phyloP scores from a whole-genome alignment of 2,888 invertebrate species.

The Melanostoma mellinum region DNA sequence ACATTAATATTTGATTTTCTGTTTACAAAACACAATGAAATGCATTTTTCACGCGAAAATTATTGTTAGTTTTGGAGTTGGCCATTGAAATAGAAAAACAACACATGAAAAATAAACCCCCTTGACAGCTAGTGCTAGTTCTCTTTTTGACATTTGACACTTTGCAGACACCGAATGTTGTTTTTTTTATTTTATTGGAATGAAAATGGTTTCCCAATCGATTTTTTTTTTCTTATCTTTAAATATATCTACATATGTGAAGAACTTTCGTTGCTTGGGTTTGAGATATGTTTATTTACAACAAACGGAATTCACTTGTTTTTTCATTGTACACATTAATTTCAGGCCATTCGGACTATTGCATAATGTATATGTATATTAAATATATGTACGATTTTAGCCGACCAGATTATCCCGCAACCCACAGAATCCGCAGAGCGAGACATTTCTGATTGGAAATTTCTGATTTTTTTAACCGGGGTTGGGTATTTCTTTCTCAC shows the following conservation, averaged over 20 bases:
- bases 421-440: conserved; percentile 62
- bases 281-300: conserved; percentile 71
- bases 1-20: conserved; percentile 65
- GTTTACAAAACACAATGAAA: conserved; percentile 71
- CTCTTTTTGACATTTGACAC: conserved; percentile 71
- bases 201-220: conserved; percentile 69
- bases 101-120: conserved; percentile 34
- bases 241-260: conserved; percentile 50
- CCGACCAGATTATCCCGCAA: conserved; percentile 61
- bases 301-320: conserved; percentile 51
- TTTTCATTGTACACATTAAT: conserved; percentile 47
- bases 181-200: conserved; percentile 60
- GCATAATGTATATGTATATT: conserved; percentile 64
- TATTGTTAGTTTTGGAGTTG: conserved; percentile 24
- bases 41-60: conserved; percentile 62
- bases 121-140: conserved; percentile 49
- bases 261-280: conserved; percentile 54
- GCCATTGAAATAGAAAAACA: conserved; percentile 32
- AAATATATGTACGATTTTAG: conserved; percentile 42
- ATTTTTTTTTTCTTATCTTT: conserved; percentile 55
- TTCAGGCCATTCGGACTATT: conserved; percentile 35
- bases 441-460: conserved; percentile 63
- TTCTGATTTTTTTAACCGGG: conserved; percentile 35
- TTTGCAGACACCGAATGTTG: conserved; percentile 62
- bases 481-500: conserved; percentile 34